Evolutionary conservation across 2,888 invertebrate species (phyloP), one percentile per base, ranked within the genome.

Genomic region (Anthoptus insignis): DNA sequence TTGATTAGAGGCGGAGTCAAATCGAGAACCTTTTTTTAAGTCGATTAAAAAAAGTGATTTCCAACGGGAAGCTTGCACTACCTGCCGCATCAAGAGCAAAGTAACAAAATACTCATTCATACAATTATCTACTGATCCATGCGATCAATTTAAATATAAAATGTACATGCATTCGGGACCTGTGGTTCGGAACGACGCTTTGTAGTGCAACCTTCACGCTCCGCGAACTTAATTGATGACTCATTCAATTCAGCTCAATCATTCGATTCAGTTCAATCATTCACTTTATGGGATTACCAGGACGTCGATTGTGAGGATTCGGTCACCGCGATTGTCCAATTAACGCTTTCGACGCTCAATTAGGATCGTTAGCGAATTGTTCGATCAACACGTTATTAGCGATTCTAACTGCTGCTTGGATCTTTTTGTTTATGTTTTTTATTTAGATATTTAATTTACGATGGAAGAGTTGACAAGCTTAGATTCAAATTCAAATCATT

Each of bases 231-330:
- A 49, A 58, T 58, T 59, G 58, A 34, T 49, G 49, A 49, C 49
- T 59, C 58, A 59, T 47, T 59, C 58, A 49, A 59, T 58, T 58
- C 58, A n/a, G 45, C 47, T 58, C 58, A 58, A 58, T 58, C 47
- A 32, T 27, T 58, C 32, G 58, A 58, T 47, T 49, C 58, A 59
- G 34, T 59, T 59, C 58, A 59, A 47, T 59, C 58, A 59, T 59
- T 59, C 58, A 49, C 58, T 59, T 49, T 32, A 47, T 19, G 6
- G 47, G 45, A 58, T 58, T 58, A 49, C 58, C 58, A 34, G 58
- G 49, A 49, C 58, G 32, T 59, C 58, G 58, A 59, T 49, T 59
- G 58, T 59, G 22, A 58, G 47, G 14, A 47, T 58, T 59, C 58
- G 47, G 34, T 27, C 34, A 47, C 58, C 58, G 58, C 58, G 58